Conservation (phyloP, 92 coral and sea anemone species). For the Parazoanthus darwini region DNA sequence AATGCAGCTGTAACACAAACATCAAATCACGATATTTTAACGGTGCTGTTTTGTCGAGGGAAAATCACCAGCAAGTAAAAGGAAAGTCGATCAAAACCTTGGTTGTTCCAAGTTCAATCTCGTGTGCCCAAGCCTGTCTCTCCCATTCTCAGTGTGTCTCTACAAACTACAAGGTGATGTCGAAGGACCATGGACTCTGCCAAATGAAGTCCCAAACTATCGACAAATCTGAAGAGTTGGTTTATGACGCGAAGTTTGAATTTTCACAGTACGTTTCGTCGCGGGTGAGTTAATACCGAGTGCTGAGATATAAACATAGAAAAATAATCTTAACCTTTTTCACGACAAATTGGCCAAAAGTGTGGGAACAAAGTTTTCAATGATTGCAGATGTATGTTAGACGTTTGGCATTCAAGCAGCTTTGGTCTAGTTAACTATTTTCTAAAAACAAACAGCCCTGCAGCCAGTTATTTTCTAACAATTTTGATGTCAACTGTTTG, state of each 20-base stretch:
- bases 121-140: conserved; percentile 18
- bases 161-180: background rate
- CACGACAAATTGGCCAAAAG: no score
- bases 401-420: no score
- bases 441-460: no score
- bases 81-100: background rate
- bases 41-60: conserved; percentile 8
- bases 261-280: conserved; percentile 7
- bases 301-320: background rate
- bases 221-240: background rate
- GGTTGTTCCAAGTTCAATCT: conserved; percentile 15
- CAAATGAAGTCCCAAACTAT: background rate
- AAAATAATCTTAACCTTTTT: no score
- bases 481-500: background rate
- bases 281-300: background rate
- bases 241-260: background rate
- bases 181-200: background rate
- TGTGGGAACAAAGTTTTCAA: no score
- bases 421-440: no score
- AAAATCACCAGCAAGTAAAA: background rate
- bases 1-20: background rate
- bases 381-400: no score
- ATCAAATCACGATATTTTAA: background rate
- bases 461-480: background rate
- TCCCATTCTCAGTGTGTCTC: background rate